These are phyloP conservation scores for Drosophila niveifrons DNA, from an alignment of 2,888 invertebrate species.

Conservation along the genomic window DNA sequence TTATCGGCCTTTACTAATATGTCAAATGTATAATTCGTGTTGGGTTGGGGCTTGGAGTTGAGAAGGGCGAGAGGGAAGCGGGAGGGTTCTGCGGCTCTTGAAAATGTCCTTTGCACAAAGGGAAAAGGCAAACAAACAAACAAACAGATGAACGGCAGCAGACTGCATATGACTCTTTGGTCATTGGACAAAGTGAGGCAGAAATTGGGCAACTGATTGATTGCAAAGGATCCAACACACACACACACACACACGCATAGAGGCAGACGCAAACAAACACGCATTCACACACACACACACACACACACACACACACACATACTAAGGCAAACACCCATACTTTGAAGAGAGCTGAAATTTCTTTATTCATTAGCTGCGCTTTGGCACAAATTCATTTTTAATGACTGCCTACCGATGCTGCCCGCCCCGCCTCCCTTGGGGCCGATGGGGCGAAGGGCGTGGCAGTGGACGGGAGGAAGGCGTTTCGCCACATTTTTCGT, in stretches of 20 bases:
- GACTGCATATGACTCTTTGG: constrained; percentile 36
- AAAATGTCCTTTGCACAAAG: constrained; percentile 54
- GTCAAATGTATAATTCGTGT: constrained; percentile 72
- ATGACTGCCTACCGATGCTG: constrained; percentile 51
- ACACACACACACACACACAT: neutral
- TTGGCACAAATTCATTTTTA: constrained; percentile 77
- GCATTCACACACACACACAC: constrained; percentile 4
- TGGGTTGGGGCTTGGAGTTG: neutral
- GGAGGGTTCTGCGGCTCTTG: constrained; percentile 15
- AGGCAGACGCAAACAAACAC: too few relatives aligned
- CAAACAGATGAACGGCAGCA: constrained; percentile 27
- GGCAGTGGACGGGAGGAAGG: constrained; percentile 13
- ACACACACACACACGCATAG: constrained; percentile 32
- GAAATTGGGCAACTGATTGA: constrained; percentile 70
- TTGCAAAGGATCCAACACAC: constrained; percentile 44
- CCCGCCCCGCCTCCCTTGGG: neutral
- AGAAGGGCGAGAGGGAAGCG: neutral
- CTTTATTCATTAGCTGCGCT: constrained; percentile 75
- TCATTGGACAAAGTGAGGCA: constrained; percentile 48
- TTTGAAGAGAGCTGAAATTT: constrained; percentile 52
- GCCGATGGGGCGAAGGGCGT: neutral
- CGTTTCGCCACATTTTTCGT: constrained; percentile 37
- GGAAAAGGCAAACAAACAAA: constrained; percentile 46
- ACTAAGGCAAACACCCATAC: neutral
- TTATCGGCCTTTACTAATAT: constrained; percentile 75